phyloP scores from a whole-genome alignment of 2,113 vertebrate species.

The Poecilia latipinna region DNA sequence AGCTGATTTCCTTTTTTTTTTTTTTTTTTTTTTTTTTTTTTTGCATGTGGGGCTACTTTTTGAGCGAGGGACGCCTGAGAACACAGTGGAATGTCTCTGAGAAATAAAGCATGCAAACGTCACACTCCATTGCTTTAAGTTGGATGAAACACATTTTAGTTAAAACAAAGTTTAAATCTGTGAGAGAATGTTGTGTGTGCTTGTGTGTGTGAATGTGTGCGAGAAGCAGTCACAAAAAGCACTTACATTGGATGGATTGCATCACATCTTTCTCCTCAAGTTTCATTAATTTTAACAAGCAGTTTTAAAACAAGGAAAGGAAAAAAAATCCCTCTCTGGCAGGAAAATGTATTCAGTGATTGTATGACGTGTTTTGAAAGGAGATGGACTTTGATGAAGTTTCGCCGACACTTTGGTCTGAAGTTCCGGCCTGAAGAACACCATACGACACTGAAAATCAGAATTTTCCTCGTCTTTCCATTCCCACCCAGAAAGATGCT shows the following conservation, averaged over 20 bases:
- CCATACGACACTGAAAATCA: constrained; percentile 81
- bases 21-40: neutral
- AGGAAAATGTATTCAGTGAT: constrained; percentile 48
- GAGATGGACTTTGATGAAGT: constrained; percentile 25
- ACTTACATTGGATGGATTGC: constrained; percentile 78
- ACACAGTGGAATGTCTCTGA: constrained; percentile 71
- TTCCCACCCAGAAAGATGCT: constrained; percentile 51
- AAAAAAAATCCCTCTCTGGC: neutral
- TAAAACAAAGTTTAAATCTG: constrained; percentile 60
- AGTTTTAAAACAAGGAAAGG: constrained; percentile 49
- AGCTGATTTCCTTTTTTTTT: constrained; percentile 52
- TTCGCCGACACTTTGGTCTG: constrained; percentile 46
- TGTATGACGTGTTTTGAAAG: constrained; percentile 72
- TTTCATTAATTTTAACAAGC: constrained; percentile 63
- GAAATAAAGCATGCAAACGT: constrained; percentile 71
- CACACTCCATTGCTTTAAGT: constrained; percentile 71
- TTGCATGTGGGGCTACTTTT: constrained; percentile 79
- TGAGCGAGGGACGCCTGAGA: constrained; percentile 48
- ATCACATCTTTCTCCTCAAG: constrained; percentile 48
- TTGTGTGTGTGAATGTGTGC: constrained; percentile 64
- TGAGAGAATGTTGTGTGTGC: constrained; percentile 68
- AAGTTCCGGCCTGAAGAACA: constrained; percentile 72
- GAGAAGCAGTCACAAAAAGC: constrained; percentile 70
- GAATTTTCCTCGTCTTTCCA: constrained; percentile 50
- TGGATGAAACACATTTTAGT: constrained; percentile 51